A percentile compares a stretch with the other conserved stretches of the same genome.
These are phyloP conservation scores for Lepus americanus DNA, from an alignment of 2,113 vertebrate species.

Conservation along the genomic window DNA sequence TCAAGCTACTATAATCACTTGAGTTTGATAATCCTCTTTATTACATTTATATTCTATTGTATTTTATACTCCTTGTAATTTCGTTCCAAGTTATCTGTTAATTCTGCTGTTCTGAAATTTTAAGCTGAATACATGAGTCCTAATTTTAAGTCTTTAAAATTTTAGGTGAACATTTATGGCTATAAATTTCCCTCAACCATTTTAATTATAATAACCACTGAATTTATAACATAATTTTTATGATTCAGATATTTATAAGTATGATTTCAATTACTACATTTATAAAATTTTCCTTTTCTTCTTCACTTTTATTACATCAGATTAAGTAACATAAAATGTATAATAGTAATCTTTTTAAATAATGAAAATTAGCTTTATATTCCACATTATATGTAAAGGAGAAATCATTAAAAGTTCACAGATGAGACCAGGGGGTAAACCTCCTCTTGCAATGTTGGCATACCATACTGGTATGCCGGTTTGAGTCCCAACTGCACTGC, in stretches of 20 bases:
- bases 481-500: no score
- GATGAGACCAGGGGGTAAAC: no score
- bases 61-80: background rate
- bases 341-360: background rate
- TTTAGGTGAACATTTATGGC: background rate
- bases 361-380: background rate
- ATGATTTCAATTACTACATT: background rate
- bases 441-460: no score
- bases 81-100: background rate
- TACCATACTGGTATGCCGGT: no score
- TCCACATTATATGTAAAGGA: background rate
- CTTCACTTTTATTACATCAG: background rate
- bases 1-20: background rate
- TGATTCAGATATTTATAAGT: background rate
- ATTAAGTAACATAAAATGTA: background rate
- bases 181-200: background rate
- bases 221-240: background rate
- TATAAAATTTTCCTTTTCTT: background rate
- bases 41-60: background rate
- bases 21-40: background rate
- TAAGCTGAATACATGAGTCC: background rate
- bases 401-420: no score
- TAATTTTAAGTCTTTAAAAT: slow-evolving; percentile 19
- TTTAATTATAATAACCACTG: background rate
- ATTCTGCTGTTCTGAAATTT: background rate